Evolutionary conservation across 2,888 invertebrate genomes (phyloP).

Genomic region (Ellobium chinense): DNA sequence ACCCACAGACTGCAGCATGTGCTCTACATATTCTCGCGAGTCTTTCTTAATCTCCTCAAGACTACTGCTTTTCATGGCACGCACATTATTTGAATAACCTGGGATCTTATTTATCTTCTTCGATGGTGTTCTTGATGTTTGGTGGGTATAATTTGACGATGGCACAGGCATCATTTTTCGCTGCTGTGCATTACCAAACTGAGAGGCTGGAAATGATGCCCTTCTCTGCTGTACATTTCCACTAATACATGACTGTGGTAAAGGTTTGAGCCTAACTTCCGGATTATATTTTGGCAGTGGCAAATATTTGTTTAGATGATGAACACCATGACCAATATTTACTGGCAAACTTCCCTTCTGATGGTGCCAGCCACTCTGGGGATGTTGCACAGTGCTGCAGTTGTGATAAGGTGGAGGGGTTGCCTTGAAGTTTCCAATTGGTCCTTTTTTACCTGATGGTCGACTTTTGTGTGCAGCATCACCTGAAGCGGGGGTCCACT

Average conservation of each 20-base stretch:
- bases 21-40: slow-evolving; percentile 28
- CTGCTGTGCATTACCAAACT: not conserved
- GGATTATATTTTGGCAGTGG: not conserved
- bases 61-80: slow-evolving; percentile 1
- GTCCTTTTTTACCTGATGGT: too few species aligned
- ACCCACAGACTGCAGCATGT: slow-evolving; percentile 32
- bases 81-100: not conserved
- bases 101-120: not conserved
- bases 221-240: not conserved
- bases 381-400: not conserved
- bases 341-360: too few species aligned
- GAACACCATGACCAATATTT: too few species aligned
- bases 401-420: not conserved
- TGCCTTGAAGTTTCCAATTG: not conserved
- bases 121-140: too few species aligned
- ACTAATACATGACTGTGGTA: not conserved
- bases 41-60: slow-evolving; percentile 22
- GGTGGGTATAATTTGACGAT: too few species aligned
- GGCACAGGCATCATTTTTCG: not conserved
- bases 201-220: too few species aligned
- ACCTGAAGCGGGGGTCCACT: not conserved
- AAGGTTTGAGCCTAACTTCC: not conserved
- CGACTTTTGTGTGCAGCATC: not conserved
- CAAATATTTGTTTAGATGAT: too few species aligned
- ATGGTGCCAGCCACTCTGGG: too few species aligned